Conservation (phyloP, 2,797 vertebrate species). For the Limosa lapponica region DNA sequence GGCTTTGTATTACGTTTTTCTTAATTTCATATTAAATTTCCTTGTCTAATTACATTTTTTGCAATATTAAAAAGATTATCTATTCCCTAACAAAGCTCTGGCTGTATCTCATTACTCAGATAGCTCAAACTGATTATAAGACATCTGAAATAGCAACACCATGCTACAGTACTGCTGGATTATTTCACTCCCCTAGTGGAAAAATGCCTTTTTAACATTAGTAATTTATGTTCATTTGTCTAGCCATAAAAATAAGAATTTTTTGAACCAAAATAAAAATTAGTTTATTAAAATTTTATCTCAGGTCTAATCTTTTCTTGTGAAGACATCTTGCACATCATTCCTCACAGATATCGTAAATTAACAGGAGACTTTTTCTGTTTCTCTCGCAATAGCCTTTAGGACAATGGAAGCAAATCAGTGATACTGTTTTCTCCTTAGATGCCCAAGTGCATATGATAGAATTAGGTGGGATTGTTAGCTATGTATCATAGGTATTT, state of each 20-base stretch:
- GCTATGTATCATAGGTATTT: background rate
- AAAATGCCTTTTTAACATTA: background rate
- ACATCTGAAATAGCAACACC: background rate
- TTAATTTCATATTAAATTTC: conserved; percentile 10
- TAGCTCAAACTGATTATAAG: background rate
- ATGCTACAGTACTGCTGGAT: background rate
- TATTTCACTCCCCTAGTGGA: background rate
- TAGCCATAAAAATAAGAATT: background rate
- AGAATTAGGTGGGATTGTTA: background rate
- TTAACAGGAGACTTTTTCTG: background rate
- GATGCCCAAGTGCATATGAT: background rate
- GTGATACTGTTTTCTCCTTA: background rate
- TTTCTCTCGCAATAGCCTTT: background rate
- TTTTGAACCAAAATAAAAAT: background rate
- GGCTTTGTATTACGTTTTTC: background rate
- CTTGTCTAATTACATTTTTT: conserved; percentile 3
- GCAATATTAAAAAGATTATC: background rate
- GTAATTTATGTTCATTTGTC: background rate
- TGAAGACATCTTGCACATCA: background rate
- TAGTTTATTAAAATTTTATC: conserved; percentile 7
- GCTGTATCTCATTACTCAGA: background rate
- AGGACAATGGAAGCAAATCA: background rate
- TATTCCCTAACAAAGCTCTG: background rate
- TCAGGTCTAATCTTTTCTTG: background rate
- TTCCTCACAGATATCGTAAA: background rate